Percentiles rank a stretch among this genome's conserved stretches.
phyloP scores from a whole-genome alignment of 2,113 vertebrate species.

The Zosterops lateralis region DNA sequence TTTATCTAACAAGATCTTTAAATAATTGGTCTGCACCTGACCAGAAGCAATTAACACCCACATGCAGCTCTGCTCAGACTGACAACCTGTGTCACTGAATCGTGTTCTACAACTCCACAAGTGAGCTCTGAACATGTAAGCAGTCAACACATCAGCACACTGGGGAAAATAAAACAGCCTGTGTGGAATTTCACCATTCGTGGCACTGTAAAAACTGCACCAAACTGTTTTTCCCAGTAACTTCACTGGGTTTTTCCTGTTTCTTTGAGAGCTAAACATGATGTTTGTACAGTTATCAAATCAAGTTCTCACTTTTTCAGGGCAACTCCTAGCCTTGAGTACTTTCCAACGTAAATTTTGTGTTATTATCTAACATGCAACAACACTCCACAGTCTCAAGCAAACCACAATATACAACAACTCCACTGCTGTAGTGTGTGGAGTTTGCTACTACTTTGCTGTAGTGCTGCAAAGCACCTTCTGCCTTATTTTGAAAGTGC shows the following conservation, averaged over 20 bases:
- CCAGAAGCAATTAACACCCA: slow-evolving; percentile 2
- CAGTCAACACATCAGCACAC: background rate
- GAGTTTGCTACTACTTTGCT: too few relatives aligned
- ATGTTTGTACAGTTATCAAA: background rate
- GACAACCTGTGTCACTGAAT: background rate
- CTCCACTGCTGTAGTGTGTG: rapidly evolving
- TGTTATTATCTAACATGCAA: background rate
- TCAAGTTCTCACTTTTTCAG: background rate
- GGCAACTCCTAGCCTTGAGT: background rate
- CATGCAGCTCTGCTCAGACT: background rate
- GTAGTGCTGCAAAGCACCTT: background rate
- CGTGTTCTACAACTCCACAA: background rate
- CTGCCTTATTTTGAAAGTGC: background rate
- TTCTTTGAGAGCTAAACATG: background rate
- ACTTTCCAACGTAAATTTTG: background rate
- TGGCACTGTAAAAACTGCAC: background rate
- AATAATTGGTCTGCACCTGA: background rate
- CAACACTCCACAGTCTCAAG: background rate
- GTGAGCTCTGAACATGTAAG: background rate
- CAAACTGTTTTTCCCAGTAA: background rate
- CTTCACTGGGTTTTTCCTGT: background rate
- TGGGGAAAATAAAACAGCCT: background rate
- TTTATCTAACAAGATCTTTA: background rate
- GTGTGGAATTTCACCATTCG: background rate
- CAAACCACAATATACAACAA: background rate